Evolutionary conservation across 2,888 invertebrate genomes (phyloP), one percentile per base, ranked within the genome.

Genomic region (Lamproptera curius): DNA sequence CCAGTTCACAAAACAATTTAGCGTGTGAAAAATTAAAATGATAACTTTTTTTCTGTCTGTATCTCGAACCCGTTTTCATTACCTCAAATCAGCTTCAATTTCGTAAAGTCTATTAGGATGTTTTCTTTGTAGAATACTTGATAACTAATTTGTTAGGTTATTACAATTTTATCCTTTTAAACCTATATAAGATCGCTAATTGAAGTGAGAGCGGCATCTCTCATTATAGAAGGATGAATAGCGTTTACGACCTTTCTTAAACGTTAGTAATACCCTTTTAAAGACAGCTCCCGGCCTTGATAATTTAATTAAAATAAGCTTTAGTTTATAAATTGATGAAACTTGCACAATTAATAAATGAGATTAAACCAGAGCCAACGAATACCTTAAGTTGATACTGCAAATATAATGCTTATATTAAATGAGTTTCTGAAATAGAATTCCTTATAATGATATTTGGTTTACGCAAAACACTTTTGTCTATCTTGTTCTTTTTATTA

Each of bases 141-240:
- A 23, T 23, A 23, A 23, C 23, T 23, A 23, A 6, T 4, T 4
- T 8, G 4, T 4, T 6, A 23, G 23, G 8, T 23, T 6, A 23
- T 23, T 23, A 23, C 0, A 2, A 36, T 26, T 20, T 43, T 43
- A 26, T 23, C 26, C 11, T 43, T 26, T 11, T 11, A 10, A 42
- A 36, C 16, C 28, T 4, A 28, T 28, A 44, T 44, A 28, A 28
- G 26, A 37, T 28, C 17, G 16, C 20, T 38, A 16, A 16, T 38
- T 10, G 28, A 31, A n/a, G 31, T 31, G 3, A 31, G 2, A 31
- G n/a, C 5, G 5, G 16, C 17, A 13, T n/a, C 11, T 20, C 28
- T 38, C 13, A 9, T 41, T 17, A 20, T 14, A 34, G 11, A 13
- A 14, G 4, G 5, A 42, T 33, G 33, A 42, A 34, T 42, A 16